Evolutionary conservation across 1,140 invertebrate genomes (phyloP).

Genomic region (Stegodyphus dumicola): DNA sequence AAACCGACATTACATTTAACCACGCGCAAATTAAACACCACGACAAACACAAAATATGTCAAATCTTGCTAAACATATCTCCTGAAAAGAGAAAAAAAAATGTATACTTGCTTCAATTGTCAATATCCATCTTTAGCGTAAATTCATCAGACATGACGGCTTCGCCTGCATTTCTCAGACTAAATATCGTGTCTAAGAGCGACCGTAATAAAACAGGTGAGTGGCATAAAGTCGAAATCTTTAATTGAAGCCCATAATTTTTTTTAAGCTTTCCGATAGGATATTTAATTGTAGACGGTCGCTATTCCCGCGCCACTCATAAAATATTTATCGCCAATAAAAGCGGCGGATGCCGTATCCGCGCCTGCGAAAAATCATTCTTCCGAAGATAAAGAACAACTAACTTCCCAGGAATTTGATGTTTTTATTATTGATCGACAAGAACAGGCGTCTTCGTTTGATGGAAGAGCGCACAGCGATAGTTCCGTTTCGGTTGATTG

Average conservation of each 20-base stretch:
- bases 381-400: conserved; percentile 16
- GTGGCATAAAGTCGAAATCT: background rate
- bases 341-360: background rate
- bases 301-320: background rate
- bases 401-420: conserved; percentile 14
- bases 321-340: conserved; percentile 48
- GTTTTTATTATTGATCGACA: conserved; percentile 45
- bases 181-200: background rate
- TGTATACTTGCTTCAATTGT: no score
- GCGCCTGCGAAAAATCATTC: conserved; percentile 6
- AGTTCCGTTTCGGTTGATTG: no score
- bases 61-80: no score
- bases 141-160: no score
- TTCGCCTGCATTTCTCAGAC: no score
- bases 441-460: background rate
- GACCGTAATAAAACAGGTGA: conserved; percentile 10
- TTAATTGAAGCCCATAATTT: conserved; percentile 44
- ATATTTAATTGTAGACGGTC: conserved; percentile 26
- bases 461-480: no score
- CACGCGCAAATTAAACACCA: no score
- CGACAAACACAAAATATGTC: no score
- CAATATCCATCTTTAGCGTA: no score
- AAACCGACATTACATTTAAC: no score
- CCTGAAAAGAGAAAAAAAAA: no score
- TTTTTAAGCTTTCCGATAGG: background rate